phyloP scores from a whole-genome alignment of 2,888 invertebrate genomes.

The Allygus modestus region DNA sequence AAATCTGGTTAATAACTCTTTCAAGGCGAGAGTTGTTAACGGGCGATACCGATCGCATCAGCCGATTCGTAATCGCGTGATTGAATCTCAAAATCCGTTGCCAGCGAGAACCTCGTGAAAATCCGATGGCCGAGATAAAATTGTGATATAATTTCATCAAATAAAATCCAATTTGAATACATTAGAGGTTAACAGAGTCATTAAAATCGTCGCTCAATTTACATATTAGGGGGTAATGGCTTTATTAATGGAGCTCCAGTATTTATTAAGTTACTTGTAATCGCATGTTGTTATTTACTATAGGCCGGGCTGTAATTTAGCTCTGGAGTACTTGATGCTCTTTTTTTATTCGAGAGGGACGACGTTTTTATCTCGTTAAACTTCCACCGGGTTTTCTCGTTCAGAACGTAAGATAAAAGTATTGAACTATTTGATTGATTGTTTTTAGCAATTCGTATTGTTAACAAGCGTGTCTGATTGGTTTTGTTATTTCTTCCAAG shows the following conservation, averaged over 20 bases:
- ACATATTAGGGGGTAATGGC: slow-evolving; percentile 46
- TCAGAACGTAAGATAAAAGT: not conserved
- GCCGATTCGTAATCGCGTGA: not conserved
- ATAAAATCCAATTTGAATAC: slow-evolving; percentile 57
- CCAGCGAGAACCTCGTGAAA: slow-evolving; percentile 8
- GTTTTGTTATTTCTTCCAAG: too few species aligned
- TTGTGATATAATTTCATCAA: slow-evolving; percentile 48
- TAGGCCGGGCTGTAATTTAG: slow-evolving; percentile 34
- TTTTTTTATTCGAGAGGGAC: not conserved
- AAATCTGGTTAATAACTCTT: slow-evolving; percentile 15
- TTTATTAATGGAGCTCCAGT: slow-evolving; percentile 39
- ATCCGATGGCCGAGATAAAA: slow-evolving; percentile 40
- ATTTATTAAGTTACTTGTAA: slow-evolving; percentile 54
- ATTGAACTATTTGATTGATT: too few species aligned
- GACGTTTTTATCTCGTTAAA: not conserved
- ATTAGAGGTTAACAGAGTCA: slow-evolving; percentile 55
- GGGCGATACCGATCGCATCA: slow-evolving; percentile 3
- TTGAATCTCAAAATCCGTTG: slow-evolving; percentile 26
- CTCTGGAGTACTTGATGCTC: slow-evolving; percentile 19
- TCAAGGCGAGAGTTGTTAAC: not conserved
- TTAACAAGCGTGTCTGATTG: too few species aligned
- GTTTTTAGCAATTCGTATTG: too few species aligned
- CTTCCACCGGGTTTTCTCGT: slow-evolving; percentile 4
- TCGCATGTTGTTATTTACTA: slow-evolving; percentile 45
- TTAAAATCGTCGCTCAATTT: slow-evolving; percentile 49